A percentile compares a stretch with the other conserved stretches of the same genome.
Conservation (phyloP, 2,113 vertebrate species). For the Pandion haliaetus region DNA sequence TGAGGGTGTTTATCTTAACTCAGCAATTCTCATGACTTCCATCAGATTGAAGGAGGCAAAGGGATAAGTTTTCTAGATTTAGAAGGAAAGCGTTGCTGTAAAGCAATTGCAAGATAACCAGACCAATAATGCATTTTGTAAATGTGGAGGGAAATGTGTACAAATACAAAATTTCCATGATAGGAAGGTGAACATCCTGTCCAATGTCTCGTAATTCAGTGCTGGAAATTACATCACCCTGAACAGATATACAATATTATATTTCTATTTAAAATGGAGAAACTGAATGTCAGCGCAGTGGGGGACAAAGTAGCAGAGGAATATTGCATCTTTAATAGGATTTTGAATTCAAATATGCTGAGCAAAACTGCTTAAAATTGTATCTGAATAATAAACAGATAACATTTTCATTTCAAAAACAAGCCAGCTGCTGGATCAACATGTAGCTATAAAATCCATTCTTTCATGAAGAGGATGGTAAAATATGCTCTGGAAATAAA, state of each 20-base stretch:
- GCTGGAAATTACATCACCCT: constrained; percentile 69
- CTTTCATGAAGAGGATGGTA: constrained; percentile 8
- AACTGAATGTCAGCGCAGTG: constrained; percentile 25
- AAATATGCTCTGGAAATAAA: constrained; percentile 56
- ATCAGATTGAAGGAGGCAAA: constrained; percentile 58
- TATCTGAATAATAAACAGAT: constrained; percentile 78
- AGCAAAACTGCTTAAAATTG: constrained; percentile 75
- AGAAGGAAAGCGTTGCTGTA: constrained; percentile 58
- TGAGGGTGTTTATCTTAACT: constrained; percentile 68
- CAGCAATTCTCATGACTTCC: constrained; percentile 71
- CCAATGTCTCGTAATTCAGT: constrained; percentile 65
- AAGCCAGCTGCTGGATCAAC: constrained; percentile 64
- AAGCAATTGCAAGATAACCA: constrained; percentile 48
- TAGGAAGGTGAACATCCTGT: constrained; percentile 62
- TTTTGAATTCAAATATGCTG: constrained; percentile 76
- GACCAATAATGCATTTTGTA: constrained; percentile 66
- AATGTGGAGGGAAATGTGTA: constrained; percentile 49
- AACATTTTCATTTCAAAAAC: constrained; percentile 65
- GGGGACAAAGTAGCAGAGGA: constrained; percentile 64
- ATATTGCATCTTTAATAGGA: constrained; percentile 77
- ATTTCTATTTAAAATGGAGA: constrained; percentile 64
- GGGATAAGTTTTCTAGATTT: constrained; percentile 59
- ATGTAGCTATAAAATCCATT: constrained; percentile 42
- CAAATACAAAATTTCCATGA: constrained; percentile 59
- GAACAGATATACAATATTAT: constrained; percentile 69